Evolutionary conservation across 2,113 vertebrate genomes (phyloP), one percentile per base, ranked within the genome.

Genomic region (Thryonomys swinderianus): DNA sequence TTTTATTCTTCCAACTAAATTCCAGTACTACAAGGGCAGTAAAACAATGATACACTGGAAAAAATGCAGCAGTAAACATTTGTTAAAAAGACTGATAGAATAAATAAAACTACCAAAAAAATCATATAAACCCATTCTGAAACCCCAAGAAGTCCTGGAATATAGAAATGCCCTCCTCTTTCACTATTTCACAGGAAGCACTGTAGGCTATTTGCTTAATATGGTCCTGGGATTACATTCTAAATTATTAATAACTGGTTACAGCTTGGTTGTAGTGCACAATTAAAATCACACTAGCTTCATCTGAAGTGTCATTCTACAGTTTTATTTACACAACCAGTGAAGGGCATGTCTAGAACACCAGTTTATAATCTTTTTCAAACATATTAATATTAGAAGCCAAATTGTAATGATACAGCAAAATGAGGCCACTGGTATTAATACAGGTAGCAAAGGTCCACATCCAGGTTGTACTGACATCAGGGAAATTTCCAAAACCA

Each of bases 1-100:
- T 98, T 99, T 99, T 99, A 99, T 99, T 99, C 98, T 98, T 98
- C 98, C 98, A 99, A 99, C 98, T 98, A 99, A 99, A 99, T 98
- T 99, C 98, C 98, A 98, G 98, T 99, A 98, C 99, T 99, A 99
- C 98, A 99, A 98, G 99, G 99, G 98, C 98, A 99, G 98, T 99
- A 99, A 99, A 99, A 99, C 98, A 98, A 99, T 98, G 98, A 98
- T 98, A 99, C 98, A 98, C 98, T 97, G 97, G 94, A 20, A n/a
- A 97, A 97, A 98, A 98, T 98, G 98, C 98, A 98, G 98, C 98
- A 98, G 98, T 99, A 99, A 99, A 99, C 98, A 99, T 98, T 98
- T 98, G 98, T 99, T 99, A 98, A 99, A 99, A 99, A 98, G 98
- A 98, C 98, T 98, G 98, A 98, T 96, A 99, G 98, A 99, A 98